These are phyloP conservation scores for Hemicentrotus pulcherrimus DNA, from an alignment of 35 echinoderm and acorn worm genomes.

Conservation along the genomic window DNA sequence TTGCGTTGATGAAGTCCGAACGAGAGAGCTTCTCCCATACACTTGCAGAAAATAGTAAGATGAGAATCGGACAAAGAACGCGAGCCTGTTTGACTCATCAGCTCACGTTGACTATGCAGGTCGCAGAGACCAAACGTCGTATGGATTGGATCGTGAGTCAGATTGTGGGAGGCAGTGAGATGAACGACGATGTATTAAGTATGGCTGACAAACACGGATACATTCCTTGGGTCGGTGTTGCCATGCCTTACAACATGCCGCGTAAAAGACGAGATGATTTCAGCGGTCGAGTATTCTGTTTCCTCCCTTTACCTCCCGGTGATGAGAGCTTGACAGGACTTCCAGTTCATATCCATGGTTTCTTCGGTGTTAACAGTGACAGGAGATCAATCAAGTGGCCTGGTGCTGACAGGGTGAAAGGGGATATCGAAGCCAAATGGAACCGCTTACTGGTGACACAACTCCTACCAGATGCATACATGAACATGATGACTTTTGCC, in stretches of 20 bases:
- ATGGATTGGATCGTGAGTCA: constrained; percentile 57
- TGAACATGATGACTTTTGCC: background rate
- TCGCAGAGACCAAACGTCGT: background rate
- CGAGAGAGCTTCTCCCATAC: background rate
- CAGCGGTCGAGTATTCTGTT: constrained; percentile 81
- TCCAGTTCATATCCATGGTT: constrained; percentile 91
- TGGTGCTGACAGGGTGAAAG: constrained; percentile 63
- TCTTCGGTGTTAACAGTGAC: constrained; percentile 88
- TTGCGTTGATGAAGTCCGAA: background rate
- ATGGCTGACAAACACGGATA: constrained; percentile 50
- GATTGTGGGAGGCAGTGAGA: background rate
- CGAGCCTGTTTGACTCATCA: background rate
- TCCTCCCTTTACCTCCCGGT: constrained; percentile 82
- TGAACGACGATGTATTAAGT: constrained; percentile 36
- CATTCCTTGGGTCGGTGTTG: constrained; percentile 83
- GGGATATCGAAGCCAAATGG: constrained; percentile 73
- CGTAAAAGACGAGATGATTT: background rate
- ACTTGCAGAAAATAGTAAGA: background rate
- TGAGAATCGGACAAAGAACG: background rate
- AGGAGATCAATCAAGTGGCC: constrained; percentile 88
- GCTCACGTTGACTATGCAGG: background rate
- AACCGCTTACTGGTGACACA: constrained; percentile 71
- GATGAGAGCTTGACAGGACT: constrained; percentile 73
- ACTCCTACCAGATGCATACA: constrained; percentile 79
- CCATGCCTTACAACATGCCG: constrained; percentile 35